These are phyloP conservation scores for Athripsodes cinereus DNA, from an alignment of 2,888 invertebrate genomes.

Conservation along the genomic window DNA sequence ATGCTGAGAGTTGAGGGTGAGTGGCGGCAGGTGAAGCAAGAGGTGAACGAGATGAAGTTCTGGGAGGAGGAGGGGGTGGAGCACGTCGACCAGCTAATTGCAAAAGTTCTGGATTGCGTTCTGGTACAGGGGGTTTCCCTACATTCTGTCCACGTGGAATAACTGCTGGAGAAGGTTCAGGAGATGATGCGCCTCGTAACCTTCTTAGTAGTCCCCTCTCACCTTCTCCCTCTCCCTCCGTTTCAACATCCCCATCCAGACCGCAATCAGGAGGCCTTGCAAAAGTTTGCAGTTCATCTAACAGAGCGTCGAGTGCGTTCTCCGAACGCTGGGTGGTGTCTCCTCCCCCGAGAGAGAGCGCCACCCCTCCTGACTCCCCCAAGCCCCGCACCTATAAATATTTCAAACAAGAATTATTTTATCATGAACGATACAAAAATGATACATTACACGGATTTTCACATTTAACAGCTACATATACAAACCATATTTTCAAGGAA, in stretches of 20 bases:
- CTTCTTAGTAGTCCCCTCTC: constrained; percentile 43
- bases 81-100: constrained; percentile 69
- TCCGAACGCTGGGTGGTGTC: constrained; percentile 66
- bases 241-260: constrained; percentile 22
- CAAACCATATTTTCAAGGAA: constrained; percentile 16
- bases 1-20: constrained; percentile 32
- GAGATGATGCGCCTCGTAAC: constrained; percentile 78
- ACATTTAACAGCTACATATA: constrained; percentile 19
- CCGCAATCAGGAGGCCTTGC: constrained; percentile 56
- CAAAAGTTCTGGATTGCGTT: constrained; percentile 71
- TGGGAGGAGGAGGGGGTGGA: constrained; percentile 89
- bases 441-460: too few species aligned
- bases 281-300: constrained; percentile 89
- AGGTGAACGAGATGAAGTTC: constrained; percentile 83
- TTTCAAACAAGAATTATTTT: background rate
- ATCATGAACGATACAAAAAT: background rate
- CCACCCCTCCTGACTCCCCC: constrained; percentile 52
- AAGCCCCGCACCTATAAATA: constrained; percentile 46
- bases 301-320: constrained; percentile 95
- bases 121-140: constrained; percentile 72
- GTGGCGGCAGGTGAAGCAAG: constrained; percentile 65
- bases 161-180: constrained; percentile 70
- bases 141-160: constrained; percentile 54
- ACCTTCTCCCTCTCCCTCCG: constrained; percentile 22
- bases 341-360: constrained; percentile 27